These are phyloP conservation scores for Mormoops blainvillei DNA, from an alignment of 2,113 vertebrate species.

Conservation along the genomic window DNA sequence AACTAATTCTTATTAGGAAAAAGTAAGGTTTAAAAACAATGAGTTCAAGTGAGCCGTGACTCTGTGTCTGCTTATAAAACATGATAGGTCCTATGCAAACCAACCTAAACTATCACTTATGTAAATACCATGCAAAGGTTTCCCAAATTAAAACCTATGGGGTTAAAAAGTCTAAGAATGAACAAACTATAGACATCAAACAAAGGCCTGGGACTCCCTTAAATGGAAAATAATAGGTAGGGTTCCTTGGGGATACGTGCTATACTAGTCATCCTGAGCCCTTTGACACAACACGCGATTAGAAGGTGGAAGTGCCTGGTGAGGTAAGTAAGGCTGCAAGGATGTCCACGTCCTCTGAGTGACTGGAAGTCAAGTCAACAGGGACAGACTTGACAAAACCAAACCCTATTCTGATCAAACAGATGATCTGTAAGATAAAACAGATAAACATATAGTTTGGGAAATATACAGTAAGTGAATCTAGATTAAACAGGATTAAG, in stretches of 20 bases:
- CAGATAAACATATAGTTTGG: not conserved
- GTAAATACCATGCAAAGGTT: not conserved
- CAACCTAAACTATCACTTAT: not conserved
- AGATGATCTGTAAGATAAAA: not conserved
- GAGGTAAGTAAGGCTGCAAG: not conserved
- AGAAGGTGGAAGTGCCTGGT: not conserved
- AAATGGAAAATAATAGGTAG: not conserved
- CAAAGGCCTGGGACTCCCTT: not conserved
- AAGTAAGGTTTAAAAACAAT: not conserved
- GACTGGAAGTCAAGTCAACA: not conserved
- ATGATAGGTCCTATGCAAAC: not conserved
- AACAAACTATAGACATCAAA: not conserved
- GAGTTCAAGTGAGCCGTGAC: not conserved
- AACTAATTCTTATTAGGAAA: not conserved
- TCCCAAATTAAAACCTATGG: not conserved
- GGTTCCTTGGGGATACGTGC: not conserved
- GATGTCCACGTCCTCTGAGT: not conserved
- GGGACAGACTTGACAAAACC: not conserved
- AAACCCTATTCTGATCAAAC: not conserved
- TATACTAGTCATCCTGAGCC: fast-evolving
- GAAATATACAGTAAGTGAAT: not conserved
- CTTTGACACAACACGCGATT: not conserved
- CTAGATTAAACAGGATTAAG: not conserved
- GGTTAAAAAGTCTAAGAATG: not conserved
- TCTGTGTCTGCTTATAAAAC: not conserved